phyloP scores from a whole-genome alignment of 1,140 invertebrate species.

The Pogonognathellus flavescens region DNA sequence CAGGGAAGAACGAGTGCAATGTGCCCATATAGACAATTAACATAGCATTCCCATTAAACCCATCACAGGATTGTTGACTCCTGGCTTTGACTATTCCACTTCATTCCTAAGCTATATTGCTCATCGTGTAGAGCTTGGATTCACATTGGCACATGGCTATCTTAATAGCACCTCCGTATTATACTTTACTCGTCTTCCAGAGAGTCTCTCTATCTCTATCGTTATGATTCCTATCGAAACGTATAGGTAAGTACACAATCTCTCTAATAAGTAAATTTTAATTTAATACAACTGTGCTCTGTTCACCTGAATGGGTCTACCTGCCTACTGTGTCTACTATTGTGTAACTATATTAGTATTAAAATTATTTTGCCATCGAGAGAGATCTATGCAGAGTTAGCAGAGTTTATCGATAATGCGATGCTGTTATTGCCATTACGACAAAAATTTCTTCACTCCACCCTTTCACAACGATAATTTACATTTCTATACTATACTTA shows the following conservation, averaged over 20 bases:
- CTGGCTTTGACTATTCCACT: constrained; percentile 31
- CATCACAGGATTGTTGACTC: constrained; percentile 31
- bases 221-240: too few species aligned
- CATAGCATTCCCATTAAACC: constrained; percentile 57
- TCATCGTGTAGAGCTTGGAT: background rate
- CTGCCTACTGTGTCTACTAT: background rate
- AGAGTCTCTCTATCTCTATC: too few species aligned
- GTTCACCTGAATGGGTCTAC: background rate
- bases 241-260: background rate
- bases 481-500: too few species aligned
- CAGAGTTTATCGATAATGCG: background rate
- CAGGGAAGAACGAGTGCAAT: constrained; percentile 50
- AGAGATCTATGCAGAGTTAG: too few species aligned
- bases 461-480: background rate
- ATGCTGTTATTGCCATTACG: constrained; percentile 19
- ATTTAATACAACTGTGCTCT: constrained; percentile 10
- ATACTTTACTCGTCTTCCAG: background rate
- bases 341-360: background rate
- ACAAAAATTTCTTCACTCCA: constrained; percentile 32
- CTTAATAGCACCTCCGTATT: constrained; percentile 7
- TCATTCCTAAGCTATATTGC: background rate
- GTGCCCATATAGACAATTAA: constrained; percentile 55
- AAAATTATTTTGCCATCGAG: too few species aligned
- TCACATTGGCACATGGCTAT: constrained; percentile 14
- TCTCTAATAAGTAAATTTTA: background rate